Base-by-base conservation (phyloP, 2,113 vertebrate genomes). In the Lutjanus erythropterus region DNA sequence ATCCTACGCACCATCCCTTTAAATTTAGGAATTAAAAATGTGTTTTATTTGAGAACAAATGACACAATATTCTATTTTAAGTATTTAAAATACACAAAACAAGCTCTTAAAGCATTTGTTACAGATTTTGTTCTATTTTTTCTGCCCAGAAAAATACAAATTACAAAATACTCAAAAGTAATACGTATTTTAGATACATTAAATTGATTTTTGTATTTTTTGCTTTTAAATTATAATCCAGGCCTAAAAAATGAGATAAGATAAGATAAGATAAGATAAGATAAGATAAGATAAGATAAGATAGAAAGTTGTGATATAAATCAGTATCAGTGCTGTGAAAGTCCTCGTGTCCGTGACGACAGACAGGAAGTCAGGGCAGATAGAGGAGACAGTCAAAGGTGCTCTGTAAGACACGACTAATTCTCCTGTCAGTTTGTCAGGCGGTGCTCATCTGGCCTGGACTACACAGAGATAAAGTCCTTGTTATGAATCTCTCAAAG, bases 391-490 rank as follows among this genome's bases (percentile, higher is more conserved):
- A 70, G 80, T 86, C 80, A 77, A 80, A 89, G 91, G 86, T 84
- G 88, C 87, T 85, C 77, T 87, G 87, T 90, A 86, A 86, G 87
- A 89, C 90, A 82, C 78, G 50, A 42, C 89, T 92, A 92, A 94
- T 93, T 91, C 91, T 90, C 80, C 93, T 92, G 92, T 93, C 92
- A 93, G 91, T 89, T 89, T 93, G 92, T 92, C 90, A 91, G 91
- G 67, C 89, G 59, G 90, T 87, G 89, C 93, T 93, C 91, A 92
- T 93, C 93, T 93, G 91, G 87, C 81, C 91, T 3, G 84, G 90
- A 91, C 91, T 89, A 90, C 85, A 90, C 87, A 86, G 88, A 92
- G 91, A 93, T 93, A 90, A 92, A 92, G 94, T 93, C 93, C 91
- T 94, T 91, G 92, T 94, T 94, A 90, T 89, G 92, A 88, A 86